Conservation (phyloP, 1,140 invertebrate species). For the Drosophila setifemur region DNA sequence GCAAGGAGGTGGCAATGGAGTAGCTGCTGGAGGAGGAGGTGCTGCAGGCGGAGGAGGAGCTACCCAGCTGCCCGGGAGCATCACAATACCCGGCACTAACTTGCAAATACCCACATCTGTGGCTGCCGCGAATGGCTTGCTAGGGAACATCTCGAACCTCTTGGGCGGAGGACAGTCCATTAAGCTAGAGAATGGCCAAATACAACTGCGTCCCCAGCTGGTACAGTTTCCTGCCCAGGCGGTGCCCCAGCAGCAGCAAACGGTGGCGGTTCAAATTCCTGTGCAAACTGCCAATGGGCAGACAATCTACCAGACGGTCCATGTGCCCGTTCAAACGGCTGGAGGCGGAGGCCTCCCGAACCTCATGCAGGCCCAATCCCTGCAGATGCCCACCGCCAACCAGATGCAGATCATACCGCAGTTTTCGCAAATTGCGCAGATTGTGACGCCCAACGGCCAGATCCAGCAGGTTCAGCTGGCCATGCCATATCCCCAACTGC, state of each 20-base stretch:
- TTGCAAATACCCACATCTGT: slow-evolving; percentile 84
- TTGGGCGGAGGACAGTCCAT: slow-evolving; percentile 47
- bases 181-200: slow-evolving; percentile 80
- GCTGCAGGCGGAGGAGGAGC: neutral
- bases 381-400: slow-evolving; percentile 69
- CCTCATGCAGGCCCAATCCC: slow-evolving; percentile 72
- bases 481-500: slow-evolving; percentile 81
- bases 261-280: slow-evolving; percentile 95
- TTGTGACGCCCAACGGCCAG: slow-evolving; percentile 93
- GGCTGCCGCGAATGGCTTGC: slow-evolving; percentile 72
- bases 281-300: slow-evolving; percentile 94
- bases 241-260: slow-evolving; percentile 88
- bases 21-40: neutral
- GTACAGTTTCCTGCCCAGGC: slow-evolving; percentile 85
- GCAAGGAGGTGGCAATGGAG: slow-evolving; percentile 17
- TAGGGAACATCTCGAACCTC: slow-evolving; percentile 58
- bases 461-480: slow-evolving; percentile 92
- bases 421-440: slow-evolving; percentile 90
- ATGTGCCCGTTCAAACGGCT: slow-evolving; percentile 92
- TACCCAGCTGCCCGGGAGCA: slow-evolving; percentile 50
- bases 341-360: slow-evolving; percentile 83
- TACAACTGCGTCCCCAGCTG: slow-evolving; percentile 88
- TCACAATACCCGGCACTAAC: slow-evolving; percentile 85
- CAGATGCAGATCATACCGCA: slow-evolving; percentile 89
- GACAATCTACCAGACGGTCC: slow-evolving; percentile 95